phyloP scores from a whole-genome alignment of 2,888 invertebrate genomes.

The Hydriomena furcata region DNA sequence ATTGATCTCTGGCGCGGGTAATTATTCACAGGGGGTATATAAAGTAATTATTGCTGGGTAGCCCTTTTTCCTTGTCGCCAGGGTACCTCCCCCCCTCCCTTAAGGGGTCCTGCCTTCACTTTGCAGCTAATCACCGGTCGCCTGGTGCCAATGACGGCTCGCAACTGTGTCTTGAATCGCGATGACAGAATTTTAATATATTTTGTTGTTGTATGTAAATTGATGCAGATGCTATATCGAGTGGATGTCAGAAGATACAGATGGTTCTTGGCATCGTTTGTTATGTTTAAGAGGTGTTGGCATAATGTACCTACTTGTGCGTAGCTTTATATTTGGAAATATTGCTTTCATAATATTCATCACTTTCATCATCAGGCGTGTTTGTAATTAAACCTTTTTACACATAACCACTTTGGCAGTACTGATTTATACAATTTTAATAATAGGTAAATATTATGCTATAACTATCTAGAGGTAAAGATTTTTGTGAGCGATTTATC shows the following conservation, averaged over 20 bases:
- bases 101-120: slow-evolving; percentile 31
- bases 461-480: too few species aligned
- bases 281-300: slow-evolving; percentile 21
- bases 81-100: slow-evolving; percentile 45
- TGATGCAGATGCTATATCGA: slow-evolving; percentile 59
- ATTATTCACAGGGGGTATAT: slow-evolving; percentile 81
- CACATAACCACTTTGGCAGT: too few species aligned
- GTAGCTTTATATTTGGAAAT: slow-evolving; percentile 13
- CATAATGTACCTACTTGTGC: too few species aligned
- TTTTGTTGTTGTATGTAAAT: slow-evolving; percentile 79
- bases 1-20: slow-evolving; percentile 77
- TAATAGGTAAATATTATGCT: too few species aligned
- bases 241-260: slow-evolving; percentile 31
- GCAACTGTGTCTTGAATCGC: slow-evolving; percentile 73
- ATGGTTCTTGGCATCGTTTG: slow-evolving; percentile 30
- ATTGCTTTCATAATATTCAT: too few species aligned
- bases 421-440: too few species aligned
- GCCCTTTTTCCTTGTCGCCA: slow-evolving; percentile 80
- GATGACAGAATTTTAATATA: slow-evolving; percentile 82
- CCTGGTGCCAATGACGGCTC: slow-evolving; percentile 78
- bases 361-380: too few species aligned
- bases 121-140: slow-evolving; percentile 69
- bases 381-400: not conserved
- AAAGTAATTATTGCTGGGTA: slow-evolving; percentile 80
- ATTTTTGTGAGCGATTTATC: too few species aligned